These are phyloP conservation scores for Erebia palarica DNA, from an alignment of 2,888 invertebrate species.

Conservation along the genomic window DNA sequence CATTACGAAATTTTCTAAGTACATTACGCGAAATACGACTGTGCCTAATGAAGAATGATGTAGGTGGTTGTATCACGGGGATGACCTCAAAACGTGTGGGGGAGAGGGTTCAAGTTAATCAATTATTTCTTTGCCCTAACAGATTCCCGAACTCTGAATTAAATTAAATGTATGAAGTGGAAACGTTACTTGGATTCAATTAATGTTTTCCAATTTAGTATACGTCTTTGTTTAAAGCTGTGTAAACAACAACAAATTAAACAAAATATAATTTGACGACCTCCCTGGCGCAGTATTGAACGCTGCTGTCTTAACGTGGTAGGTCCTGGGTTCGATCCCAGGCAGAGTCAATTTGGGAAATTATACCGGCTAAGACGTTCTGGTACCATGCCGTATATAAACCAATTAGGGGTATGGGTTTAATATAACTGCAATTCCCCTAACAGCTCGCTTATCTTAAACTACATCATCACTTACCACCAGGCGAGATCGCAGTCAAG, in stretches of 20 bases:
- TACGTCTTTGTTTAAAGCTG: neutral
- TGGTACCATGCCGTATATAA: no score
- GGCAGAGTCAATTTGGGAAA: no score
- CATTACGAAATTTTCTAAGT: neutral
- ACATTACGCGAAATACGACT: slow-evolving; percentile 1
- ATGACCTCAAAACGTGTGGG: slow-evolving; percentile 18
- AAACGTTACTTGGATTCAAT: slow-evolving; percentile 13
- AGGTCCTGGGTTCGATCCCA: no score
- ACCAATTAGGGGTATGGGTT: no score
- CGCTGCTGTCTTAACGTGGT: no score
- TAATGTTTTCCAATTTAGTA: slow-evolving; percentile 5
- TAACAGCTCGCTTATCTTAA: no score
- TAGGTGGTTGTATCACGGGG: slow-evolving; percentile 12
- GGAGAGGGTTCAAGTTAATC: slow-evolving; percentile 22
- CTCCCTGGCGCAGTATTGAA: no score
- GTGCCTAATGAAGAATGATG: slow-evolving; percentile 18
- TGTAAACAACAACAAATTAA: neutral
- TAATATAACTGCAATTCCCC: no score
- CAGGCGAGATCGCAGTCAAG: no score
- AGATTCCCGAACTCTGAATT: slow-evolving; percentile 15
- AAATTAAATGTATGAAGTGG: slow-evolving; percentile 18
- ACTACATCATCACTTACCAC: no score
- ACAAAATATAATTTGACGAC: neutral
- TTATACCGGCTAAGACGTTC: no score
- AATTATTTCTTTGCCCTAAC: slow-evolving; percentile 18